phyloP scores from a whole-genome alignment of 2,113 vertebrate genomes.

The Coptodon bakossiorum region DNA sequence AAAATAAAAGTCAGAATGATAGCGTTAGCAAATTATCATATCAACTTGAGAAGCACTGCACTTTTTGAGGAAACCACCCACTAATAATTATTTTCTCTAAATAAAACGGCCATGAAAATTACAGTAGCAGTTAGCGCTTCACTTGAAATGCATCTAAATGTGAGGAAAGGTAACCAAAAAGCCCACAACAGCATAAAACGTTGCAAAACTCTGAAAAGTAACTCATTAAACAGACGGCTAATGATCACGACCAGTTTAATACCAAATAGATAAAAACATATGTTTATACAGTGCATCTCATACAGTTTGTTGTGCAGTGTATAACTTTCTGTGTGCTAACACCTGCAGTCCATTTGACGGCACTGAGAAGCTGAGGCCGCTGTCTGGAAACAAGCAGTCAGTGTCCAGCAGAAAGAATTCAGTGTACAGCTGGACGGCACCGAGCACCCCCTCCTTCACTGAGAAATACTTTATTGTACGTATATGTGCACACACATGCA shows the following conservation, averaged over 20 bases:
- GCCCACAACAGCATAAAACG: neutral
- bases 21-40: neutral
- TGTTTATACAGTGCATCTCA: neutral
- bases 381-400: slow-evolving; percentile 76
- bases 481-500: neutral
- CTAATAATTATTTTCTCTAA: neutral
- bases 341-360: slow-evolving; percentile 81
- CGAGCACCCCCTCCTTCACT: slow-evolving; percentile 88
- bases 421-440: slow-evolving; percentile 85
- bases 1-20: neutral
- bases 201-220: neutral
- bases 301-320: neutral
- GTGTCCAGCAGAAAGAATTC: slow-evolving; percentile 83
- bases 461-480: slow-evolving; percentile 90
- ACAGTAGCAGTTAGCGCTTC: neutral
- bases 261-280: neutral
- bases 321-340: neutral
- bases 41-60: neutral
- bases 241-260: neutral
- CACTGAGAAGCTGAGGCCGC: slow-evolving; percentile 67
- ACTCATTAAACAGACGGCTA: neutral
- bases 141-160: neutral
- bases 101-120: neutral
- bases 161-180: neutral
- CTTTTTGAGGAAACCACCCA: neutral